Conservation (phyloP, 2,113 vertebrate genomes). For the Podilymbus podiceps region DNA sequence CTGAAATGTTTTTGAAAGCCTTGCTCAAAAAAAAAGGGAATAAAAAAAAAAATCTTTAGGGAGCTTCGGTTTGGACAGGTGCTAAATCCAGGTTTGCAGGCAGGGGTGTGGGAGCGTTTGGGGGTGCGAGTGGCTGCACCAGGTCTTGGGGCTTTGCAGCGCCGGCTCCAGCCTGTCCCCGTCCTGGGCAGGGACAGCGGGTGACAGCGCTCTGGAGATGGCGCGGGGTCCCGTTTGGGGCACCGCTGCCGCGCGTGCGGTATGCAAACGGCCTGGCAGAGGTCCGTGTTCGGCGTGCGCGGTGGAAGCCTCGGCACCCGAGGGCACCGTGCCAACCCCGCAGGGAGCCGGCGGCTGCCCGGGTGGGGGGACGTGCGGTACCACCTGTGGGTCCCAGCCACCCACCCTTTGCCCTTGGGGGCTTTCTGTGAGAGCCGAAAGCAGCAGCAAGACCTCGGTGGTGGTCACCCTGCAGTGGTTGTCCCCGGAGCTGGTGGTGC, state of each 20-base stretch:
- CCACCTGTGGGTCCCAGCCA: background rate
- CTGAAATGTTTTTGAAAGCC: background rate
- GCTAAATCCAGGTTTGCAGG: background rate
- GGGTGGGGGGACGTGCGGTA: no score
- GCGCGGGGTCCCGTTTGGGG: background rate
- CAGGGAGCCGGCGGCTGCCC: rapidly evolving
- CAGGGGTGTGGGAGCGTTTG: rapidly evolving
- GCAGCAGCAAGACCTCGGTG: background rate
- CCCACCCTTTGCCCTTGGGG: no score
- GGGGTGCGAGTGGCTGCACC: background rate
- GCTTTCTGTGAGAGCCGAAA: no score
- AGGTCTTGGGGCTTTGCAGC: background rate
- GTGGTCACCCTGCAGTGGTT: background rate
- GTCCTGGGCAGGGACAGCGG: background rate
- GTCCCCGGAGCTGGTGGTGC: background rate
- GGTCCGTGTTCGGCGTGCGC: background rate
- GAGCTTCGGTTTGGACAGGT: background rate
- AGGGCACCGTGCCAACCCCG: rapidly evolving
- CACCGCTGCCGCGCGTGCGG: rapidly evolving
- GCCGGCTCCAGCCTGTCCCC: background rate
- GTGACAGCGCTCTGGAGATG: background rate
- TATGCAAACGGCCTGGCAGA: background rate
- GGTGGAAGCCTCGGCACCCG: background rate
- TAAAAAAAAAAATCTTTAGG: background rate
- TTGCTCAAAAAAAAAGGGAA: background rate